Base-by-base conservation (phyloP, 2,797 vertebrate species). In the Pseudotriccus pelzelni region DNA sequence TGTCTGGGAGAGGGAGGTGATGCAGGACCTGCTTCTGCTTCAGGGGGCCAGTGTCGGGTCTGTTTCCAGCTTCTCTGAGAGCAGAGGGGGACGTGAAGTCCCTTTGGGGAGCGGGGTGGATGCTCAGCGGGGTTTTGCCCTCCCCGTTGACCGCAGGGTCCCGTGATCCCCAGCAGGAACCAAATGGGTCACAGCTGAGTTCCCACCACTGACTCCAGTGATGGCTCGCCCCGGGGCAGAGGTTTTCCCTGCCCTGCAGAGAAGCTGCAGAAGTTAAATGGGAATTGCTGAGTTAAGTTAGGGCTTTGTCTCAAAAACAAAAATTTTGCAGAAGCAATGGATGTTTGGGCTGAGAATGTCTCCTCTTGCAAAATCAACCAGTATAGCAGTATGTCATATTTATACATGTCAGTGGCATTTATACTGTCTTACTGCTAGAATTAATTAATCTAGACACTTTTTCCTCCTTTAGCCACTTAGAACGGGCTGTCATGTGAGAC, bases 181-280 rank as follows among this genome's bases (percentile, higher is more conserved):
- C 60, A 15, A 53, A 68, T 1, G 2, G 41, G 56, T 66, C 28
- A 25, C 56, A 92, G 78, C 64, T 67, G 68, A 74, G 34, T 90
- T 94, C 95, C 91, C 93, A 95, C 64, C 80, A 93, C 55, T 43
- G 62, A 72, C 44, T 84, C 69, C 77, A 91, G 85, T 5, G 14
- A 14, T 8, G 28, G 34, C 41, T 93, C 2, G 5, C 37, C 63
- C 62, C 0, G 4, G 77, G 50, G 39, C 86, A 84, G 39, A 86
- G 47, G 32, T 80, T 85, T 60, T 22, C 67, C 67, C 49, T 80
- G 50, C 55, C n/a, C 70, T 76, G 83, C 14, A 20, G 85, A 81
- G 90, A 77, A 86, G 83, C 83, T 76, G 85, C 73, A 90, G 74
- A 69, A 69, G 27, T 81, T 66, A 91, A 85, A 86, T 90, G 80